phyloP scores from a whole-genome alignment of 2,113 vertebrate species.

The Camarhynchus parvulus region DNA sequence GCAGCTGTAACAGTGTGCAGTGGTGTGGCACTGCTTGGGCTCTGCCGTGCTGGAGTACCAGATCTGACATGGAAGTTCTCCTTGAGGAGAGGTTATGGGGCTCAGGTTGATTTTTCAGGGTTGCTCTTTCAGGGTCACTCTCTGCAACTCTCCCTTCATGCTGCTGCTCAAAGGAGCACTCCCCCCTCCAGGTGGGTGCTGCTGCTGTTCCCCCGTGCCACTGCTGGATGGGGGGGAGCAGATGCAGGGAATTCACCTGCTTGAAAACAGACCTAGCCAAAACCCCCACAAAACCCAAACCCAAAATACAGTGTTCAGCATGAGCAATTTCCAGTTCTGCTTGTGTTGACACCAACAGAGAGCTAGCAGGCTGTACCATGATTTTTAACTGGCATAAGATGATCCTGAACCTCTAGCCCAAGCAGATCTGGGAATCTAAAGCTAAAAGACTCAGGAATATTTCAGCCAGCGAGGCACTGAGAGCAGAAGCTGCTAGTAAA shows the following conservation, averaged over 20 bases:
- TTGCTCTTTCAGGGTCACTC: fast-evolving
- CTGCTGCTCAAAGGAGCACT: not conserved
- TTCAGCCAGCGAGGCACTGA: not conserved
- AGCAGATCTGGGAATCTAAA: not conserved
- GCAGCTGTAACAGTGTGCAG: not conserved
- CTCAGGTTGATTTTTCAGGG: no score
- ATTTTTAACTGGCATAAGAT: not conserved
- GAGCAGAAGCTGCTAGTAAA: not conserved
- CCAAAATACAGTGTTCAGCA: fast-evolving
- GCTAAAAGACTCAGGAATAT: not conserved
- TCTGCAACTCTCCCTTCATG: not conserved
- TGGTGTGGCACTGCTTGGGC: not conserved
- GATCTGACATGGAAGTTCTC: not conserved
- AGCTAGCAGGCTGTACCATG: not conserved
- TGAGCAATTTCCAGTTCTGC: not conserved
- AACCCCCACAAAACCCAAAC: not conserved
- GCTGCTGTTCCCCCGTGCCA: not conserved
- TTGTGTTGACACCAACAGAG: not conserved
- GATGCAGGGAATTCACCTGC: not conserved
- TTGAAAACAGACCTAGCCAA: not conserved
- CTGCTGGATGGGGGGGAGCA: not conserved
- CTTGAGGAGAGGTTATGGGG: not conserved
- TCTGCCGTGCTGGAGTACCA: not conserved
- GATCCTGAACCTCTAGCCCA: not conserved
- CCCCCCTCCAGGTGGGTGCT: not conserved